phyloP scores from a whole-genome alignment of 2,113 vertebrate species.

The Struthio camelus region DNA sequence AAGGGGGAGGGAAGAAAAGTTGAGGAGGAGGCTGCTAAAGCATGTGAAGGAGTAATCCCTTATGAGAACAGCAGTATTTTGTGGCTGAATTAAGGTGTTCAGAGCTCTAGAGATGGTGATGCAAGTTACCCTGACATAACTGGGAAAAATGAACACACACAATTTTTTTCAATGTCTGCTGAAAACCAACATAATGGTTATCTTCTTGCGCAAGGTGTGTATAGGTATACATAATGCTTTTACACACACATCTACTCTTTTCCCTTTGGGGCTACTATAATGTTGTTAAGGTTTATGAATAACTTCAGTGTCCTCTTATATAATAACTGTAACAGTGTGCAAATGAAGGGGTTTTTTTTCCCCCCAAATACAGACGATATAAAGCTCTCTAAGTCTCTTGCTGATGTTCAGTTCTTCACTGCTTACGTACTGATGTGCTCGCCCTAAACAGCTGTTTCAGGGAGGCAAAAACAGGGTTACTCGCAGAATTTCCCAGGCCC shows the following conservation, averaged over 20 bases:
- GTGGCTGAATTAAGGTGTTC: not conserved
- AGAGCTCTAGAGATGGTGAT: not conserved
- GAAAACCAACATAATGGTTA: not conserved
- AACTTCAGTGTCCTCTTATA: not conserved
- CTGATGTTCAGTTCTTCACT: constrained; percentile 12
- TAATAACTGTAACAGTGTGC: not conserved
- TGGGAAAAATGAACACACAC: not conserved
- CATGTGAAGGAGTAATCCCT: not conserved
- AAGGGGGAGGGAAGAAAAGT: not conserved
- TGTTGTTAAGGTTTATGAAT: not conserved
- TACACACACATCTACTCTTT: not conserved
- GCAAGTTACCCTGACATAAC: not conserved
- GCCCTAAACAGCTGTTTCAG: not conserved
- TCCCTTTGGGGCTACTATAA: not conserved
- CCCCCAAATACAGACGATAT: not conserved
- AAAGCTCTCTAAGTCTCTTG: not conserved
- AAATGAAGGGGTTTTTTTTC: not conserved
- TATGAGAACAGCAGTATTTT: not conserved
- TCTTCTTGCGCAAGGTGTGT: no score
- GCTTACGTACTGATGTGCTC: not conserved
- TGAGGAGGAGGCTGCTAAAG: not conserved
- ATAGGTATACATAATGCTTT: not conserved
- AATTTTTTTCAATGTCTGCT: accelerated
- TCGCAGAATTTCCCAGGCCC: not conserved
- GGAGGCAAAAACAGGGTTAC: constrained; percentile 42